These are phyloP conservation scores for Brachypterus glaber DNA, from an alignment of 2,888 invertebrate species.

Conservation along the genomic window DNA sequence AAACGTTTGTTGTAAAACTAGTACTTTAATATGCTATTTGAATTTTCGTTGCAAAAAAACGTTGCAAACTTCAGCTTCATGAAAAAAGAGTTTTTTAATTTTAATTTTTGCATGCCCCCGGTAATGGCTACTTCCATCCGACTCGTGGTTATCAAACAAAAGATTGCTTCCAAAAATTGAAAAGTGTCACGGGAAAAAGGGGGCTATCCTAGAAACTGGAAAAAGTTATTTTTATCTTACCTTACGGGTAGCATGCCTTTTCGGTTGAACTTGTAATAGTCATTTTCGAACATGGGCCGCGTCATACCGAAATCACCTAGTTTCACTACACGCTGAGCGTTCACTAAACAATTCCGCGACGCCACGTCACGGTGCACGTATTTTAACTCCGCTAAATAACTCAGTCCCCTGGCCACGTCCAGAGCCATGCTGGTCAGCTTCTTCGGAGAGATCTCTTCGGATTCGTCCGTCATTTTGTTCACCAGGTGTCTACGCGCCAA, in stretches of 20 bases:
- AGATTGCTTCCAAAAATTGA: too few relatives aligned
- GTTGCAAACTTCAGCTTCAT: too few relatives aligned
- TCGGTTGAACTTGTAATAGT: constrained; percentile 81
- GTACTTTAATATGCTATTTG: too few relatives aligned
- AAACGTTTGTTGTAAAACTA: too few relatives aligned
- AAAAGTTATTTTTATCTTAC: too few relatives aligned
- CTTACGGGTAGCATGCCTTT: constrained; percentile 40
- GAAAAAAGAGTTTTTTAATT: too few relatives aligned
- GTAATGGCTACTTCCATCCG: too few relatives aligned
- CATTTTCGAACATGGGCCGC: constrained; percentile 74
- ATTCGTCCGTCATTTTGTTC: constrained; percentile 50
- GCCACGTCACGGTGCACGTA: constrained; percentile 86
- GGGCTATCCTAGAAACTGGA: too few relatives aligned
- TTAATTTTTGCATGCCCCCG: too few relatives aligned
- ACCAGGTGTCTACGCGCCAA: constrained; percentile 77
- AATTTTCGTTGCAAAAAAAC: too few relatives aligned
- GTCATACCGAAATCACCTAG: constrained; percentile 93
- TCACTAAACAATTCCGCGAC: constrained; percentile 60
- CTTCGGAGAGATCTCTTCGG: constrained; percentile 69
- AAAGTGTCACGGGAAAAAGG: too few relatives aligned
- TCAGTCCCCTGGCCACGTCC: constrained; percentile 76
- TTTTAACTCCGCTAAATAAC: constrained; percentile 73
- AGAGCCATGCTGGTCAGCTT: constrained; percentile 79
- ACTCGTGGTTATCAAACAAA: too few relatives aligned
- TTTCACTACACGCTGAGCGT: constrained; percentile 60